phyloP scores from a whole-genome alignment of 2,888 invertebrate genomes.

The Yponomeuta cagnagella region DNA sequence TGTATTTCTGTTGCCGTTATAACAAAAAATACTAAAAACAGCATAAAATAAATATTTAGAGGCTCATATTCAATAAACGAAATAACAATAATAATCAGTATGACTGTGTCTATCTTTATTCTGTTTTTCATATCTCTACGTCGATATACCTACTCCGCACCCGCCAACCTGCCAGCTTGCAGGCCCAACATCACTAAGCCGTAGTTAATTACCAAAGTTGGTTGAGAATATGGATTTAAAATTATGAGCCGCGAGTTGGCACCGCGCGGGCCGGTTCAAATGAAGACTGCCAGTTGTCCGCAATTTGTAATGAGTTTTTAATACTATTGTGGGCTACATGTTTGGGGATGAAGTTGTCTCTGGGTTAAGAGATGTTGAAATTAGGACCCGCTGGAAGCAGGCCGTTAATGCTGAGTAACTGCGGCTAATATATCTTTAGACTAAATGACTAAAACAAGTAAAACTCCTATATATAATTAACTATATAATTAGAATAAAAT shows the following conservation, averaged over 20 bases:
- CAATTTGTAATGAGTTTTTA: slow-evolving; percentile 43
- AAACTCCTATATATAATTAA: no score
- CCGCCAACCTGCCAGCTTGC: neutral
- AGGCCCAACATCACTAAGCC: slow-evolving; percentile 8
- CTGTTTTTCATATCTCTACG: no score
- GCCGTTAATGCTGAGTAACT: neutral
- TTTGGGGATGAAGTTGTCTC: slow-evolving; percentile 26
- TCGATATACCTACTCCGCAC: neutral
- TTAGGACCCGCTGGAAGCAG: neutral
- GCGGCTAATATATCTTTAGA: no score
- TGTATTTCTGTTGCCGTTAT: no score
- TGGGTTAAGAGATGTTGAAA: neutral
- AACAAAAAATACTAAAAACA: no score
- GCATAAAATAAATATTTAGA: no score
- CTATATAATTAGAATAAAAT: no score
- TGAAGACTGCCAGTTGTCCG: slow-evolving; percentile 29
- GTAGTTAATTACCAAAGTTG: slow-evolving; percentile 14
- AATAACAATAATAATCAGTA: no score
- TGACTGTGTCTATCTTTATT: no score
- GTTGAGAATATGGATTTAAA: slow-evolving; percentile 18
- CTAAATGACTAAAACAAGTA: no score
- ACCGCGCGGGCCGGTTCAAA: slow-evolving; percentile 23
- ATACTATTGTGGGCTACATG: slow-evolving; percentile 31
- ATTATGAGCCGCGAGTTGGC: slow-evolving; percentile 15
- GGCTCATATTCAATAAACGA: no score